Evolutionary conservation across 2,888 invertebrate genomes (phyloP), one percentile per base, ranked within the genome.

Genomic region (Diadromus collaris): DNA sequence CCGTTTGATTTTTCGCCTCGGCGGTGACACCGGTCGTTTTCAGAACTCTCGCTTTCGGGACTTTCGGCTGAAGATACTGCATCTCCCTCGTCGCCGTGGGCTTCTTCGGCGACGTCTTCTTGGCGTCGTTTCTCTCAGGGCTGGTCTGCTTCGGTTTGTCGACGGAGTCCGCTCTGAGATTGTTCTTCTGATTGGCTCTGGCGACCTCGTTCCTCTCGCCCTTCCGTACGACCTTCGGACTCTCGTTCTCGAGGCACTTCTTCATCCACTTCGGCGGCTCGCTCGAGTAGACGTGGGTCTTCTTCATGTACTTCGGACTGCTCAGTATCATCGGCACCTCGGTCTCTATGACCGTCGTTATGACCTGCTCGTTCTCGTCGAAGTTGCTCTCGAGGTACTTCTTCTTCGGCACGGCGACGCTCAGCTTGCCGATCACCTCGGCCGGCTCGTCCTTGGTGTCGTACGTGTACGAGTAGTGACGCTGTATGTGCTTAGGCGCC

Each of bases 381-480:
- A 90, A 89, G 70, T 89, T 89, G 44, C 90, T 90, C 68, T 90
- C 90, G 2, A 89, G 76, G 60, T 87, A 89, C 60, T 89, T 89
- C 61, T 89, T 89, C 60, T 85, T 85, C 2, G 86, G 88, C 54
- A 87, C 64, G 5, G 84, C 83, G 9, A 88, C 83, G 68, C 83
- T 88, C 6, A 85, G 64, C 29, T 84, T 86, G 2, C 86, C 85
- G 0, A 87, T 83, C 1, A 81, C 77, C 38, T 81, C 81, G 27
- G 48, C 71, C 2, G 70, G 58, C 4, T 86, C 84, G 21, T 85
- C 86, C n/a, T 80, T 84, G 5, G 85, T 85, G 67, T 90, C 89
- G 51, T 89, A 90, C 5, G 89, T 89, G 76, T 89, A 90, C n/a
- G 90, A 88, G 64, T 89, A 90, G 65, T 90, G 89, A 29, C 85